These are phyloP conservation scores for Gallinago jamesoni DNA, from an alignment of 2,113 vertebrate species.

Conservation along the genomic window DNA sequence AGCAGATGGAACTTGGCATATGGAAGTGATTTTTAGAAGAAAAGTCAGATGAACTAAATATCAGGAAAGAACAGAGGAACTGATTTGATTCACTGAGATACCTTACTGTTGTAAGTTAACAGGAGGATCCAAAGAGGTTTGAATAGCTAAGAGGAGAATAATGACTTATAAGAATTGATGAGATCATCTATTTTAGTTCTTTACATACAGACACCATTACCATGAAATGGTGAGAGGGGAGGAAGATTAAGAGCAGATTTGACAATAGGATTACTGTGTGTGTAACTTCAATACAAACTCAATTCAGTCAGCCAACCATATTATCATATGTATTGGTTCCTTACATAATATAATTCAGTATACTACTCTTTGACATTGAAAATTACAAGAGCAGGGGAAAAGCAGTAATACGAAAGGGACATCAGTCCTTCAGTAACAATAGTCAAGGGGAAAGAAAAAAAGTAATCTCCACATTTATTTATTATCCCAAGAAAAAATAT, in stretches of 20 bases:
- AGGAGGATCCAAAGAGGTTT: neutral
- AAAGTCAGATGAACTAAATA: neutral
- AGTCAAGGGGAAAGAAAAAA: neutral
- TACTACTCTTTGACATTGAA: neutral
- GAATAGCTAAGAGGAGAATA: neutral
- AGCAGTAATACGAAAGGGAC: neutral
- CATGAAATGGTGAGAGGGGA: neutral
- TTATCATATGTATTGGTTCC: neutral
- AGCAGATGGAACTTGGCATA: neutral
- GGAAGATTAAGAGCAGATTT: neutral
- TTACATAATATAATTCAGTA: neutral
- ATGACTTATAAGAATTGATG: neutral
- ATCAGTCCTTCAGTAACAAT: neutral
- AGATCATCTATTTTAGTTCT: neutral
- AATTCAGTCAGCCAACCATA: neutral
- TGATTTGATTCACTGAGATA: neutral
- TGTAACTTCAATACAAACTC: neutral
- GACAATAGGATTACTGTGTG: neutral
- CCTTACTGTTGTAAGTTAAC: neutral
- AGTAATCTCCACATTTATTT: neutral
- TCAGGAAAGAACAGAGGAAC: neutral
- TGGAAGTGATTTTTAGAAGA: neutral
- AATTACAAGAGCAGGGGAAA: neutral
- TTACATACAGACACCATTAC: neutral
- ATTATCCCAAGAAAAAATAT: neutral